phyloP scores from a whole-genome alignment of 2,113 vertebrate genomes.

The Colius striatus region DNA sequence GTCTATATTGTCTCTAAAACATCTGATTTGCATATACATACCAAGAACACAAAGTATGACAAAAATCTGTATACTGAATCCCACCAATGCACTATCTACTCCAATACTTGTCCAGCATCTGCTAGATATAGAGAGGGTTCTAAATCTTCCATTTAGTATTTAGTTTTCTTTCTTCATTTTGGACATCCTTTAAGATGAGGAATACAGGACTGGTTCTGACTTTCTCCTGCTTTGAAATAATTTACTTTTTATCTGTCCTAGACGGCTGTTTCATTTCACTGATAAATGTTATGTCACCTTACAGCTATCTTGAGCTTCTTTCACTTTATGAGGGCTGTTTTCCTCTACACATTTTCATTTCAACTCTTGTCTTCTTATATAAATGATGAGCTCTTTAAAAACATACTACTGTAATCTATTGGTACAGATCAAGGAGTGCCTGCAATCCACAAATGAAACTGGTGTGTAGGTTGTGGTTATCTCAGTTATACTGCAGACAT shows the following conservation, averaged over 20 bases:
- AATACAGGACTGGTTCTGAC: not conserved
- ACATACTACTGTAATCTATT: conserved; percentile 51
- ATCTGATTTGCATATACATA: not conserved
- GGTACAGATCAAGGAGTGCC: conserved; percentile 36
- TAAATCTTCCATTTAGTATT: not conserved
- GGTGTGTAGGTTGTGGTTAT: conserved; percentile 48
- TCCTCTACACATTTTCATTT: conserved; percentile 73
- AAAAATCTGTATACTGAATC: not conserved
- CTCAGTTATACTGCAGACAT: conserved; percentile 39
- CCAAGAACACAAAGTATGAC: not conserved
- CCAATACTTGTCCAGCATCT: not conserved
- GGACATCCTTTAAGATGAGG: not conserved
- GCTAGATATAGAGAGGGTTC: not conserved
- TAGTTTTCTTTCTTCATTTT: not conserved
- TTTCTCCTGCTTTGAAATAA: conserved; percentile 79
- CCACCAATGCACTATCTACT: not conserved
- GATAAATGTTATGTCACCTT: conserved; percentile 87
- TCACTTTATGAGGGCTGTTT: conserved; percentile 81
- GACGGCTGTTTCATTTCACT: conserved; percentile 86
- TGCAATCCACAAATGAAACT: conserved; percentile 31
- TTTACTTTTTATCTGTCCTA: conserved; percentile 82
- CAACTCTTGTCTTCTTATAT: conserved; percentile 66
- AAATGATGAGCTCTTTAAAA: conserved; percentile 73
- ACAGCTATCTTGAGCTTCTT: conserved; percentile 77
- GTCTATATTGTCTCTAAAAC: not conserved